Base-by-base conservation (phyloP, 1,140 invertebrate species). In the Pantala flavescens region DNA sequence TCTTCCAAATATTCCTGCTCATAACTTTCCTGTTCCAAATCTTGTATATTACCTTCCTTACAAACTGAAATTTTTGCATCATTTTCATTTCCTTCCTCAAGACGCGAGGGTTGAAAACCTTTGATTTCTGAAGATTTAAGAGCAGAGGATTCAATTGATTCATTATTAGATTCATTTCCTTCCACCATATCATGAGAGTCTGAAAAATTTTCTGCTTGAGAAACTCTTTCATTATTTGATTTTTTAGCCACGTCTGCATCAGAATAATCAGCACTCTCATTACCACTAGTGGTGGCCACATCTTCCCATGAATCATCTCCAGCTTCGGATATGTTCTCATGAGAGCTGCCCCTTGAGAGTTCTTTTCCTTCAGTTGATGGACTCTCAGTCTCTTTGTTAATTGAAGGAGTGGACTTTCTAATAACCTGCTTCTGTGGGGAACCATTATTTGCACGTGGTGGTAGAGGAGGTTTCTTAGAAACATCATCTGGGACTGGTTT, bases 241-340 rank as follows among this genome's bases (percentile, higher is more conserved):
- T 63, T 63, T 21, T 63, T 63, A 19, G n/a, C 12, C 49, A 63
- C n/a, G 12, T 63, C 49, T 63, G 49, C 49, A 63, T 63, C 49
- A 19, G 49, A 63, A 14, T 3, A 63, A 63, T 63, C 49, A 63
- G 75, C 71, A 71, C 77, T 77, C 24, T 77, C 77, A 12, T 73
- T 77, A 10, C 77, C 77, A 73, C 77, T 77, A 0, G 77, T 77
- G 24, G 76, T 77, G 49, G 49, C 49, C 16, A 77, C 76, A 71
- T 77, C 77, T 71, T 77, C 77, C 77, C 77, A 77, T 7, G 77
- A 77, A 43, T 77, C 77, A 24, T 77, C 77, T 16, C 75, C 77
- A 9, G 72, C 76, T 16, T 74, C 74, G 21, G 49, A 63, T 21
- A 63, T 21, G n/a, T 63, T 63, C 49, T 63, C 49, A 21, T 63